These are phyloP conservation scores for Lordiphosa fenestrarum DNA, from an alignment of 2,888 invertebrate species.

Conservation along the genomic window DNA sequence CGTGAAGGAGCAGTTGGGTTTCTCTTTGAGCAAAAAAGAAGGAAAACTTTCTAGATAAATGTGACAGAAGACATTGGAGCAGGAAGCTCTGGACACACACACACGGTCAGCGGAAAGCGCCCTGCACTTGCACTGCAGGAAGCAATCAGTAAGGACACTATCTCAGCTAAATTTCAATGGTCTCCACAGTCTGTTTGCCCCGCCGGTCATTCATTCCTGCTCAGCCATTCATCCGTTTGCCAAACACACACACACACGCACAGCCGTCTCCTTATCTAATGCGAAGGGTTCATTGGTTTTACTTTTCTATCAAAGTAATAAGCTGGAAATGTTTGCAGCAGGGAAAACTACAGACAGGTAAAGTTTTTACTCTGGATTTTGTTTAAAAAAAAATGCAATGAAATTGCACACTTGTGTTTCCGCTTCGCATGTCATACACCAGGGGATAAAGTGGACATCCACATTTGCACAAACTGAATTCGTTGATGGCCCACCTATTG, in stretches of 20 bases:
- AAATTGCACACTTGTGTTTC: conserved; percentile 67
- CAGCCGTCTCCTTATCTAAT: conserved; percentile 66
- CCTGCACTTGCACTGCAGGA: conserved; percentile 62
- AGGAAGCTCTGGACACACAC: conserved; percentile 42
- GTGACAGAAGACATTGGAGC: conserved; percentile 73
- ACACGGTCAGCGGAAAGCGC: conserved; percentile 52
- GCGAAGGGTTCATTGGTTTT: conserved; percentile 76
- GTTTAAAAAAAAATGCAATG: conserved; percentile 46
- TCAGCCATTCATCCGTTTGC: conserved; percentile 32
- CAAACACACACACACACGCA: conserved; percentile 37
- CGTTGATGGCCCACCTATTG: conserved; percentile 31
- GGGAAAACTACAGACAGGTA: conserved; percentile 17
- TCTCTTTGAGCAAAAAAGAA: conserved; percentile 36
- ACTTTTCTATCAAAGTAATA: conserved; percentile 75
- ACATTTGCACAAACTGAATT: conserved; percentile 16
- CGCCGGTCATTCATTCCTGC: conserved; percentile 37
- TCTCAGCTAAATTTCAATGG: conserved; percentile 68
- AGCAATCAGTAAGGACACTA: conserved; percentile 77
- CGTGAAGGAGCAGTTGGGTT: conserved; percentile 20
- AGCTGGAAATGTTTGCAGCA: conserved; percentile 69
- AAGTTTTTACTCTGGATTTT: conserved; percentile 46
- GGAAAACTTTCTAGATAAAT: conserved; percentile 75
- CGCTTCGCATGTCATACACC: conserved; percentile 45
- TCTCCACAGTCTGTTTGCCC: conserved; percentile 41
- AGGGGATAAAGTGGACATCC: conserved; percentile 12